Evolutionary conservation across 2,888 invertebrate genomes (phyloP), one percentile per base, ranked within the genome.

Genomic region (Gerosis bhagava): DNA sequence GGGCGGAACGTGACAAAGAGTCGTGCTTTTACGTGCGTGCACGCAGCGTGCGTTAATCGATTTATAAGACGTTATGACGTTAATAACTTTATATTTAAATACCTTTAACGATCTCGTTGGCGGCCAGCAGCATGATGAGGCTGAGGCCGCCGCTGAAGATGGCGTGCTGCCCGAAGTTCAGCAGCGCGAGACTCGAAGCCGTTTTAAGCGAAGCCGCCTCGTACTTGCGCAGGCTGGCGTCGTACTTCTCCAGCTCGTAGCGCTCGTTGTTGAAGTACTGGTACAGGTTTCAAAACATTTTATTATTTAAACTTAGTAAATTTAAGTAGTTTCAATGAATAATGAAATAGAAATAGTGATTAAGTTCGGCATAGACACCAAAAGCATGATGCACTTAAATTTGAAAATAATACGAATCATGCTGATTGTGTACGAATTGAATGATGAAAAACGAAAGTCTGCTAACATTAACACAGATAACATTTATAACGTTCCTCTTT

Each of bases 231-330:
- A 98, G 82, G 13, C 95, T 94, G 35, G 90, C 87, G 76, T 99
- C 97, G 74, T 99, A 99, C 57, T 96, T 92, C 44, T 94, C 89
- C 0, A 97, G 94, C 86, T 99, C 99, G 79, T 95, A 98, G 65
- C 93, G 90, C 77, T 99, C 99, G 80, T 99, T 99, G 86, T 98
- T 98, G 78, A 99, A 99, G 83, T 99, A 99, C 95, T 97, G 82
- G 0, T n/a, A n/a, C n/a, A n/a, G n/a, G n/a, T n/a, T n/a, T n/a
- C n/a, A n/a, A n/a, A n/a, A n/a, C n/a, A n/a, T n/a, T 34, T 10
- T 29, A 6, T 45, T 39, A 39, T 32, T 32, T 12, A 19, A 15
- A 31, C 32, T 26, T 6, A 21, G n/a, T n/a, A n/a, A n/a, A n/a
- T n/a, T n/a, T n/a, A 34, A 10, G 17, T 32, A 39, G 15, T 16